phyloP scores from a whole-genome alignment of 2,888 invertebrate species.

The Andricus quercusramuli region DNA sequence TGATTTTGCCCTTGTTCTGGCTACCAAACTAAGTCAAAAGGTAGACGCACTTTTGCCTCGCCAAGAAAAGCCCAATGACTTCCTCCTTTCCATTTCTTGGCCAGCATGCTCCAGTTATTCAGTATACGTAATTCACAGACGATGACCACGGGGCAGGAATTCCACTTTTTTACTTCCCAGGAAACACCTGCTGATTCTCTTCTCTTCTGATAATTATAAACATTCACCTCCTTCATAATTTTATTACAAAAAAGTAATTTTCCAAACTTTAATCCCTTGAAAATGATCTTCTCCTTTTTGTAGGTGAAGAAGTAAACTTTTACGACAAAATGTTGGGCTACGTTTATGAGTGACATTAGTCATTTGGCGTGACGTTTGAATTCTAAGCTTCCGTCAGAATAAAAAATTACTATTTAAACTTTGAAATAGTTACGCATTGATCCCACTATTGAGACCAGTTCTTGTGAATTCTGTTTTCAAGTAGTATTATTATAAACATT shows the following conservation, averaged over 20 bases:
- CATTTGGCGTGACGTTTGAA: no score
- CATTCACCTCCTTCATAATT: neutral
- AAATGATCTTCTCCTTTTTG: no score
- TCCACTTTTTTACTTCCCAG: neutral
- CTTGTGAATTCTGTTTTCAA: neutral
- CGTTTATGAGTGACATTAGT: no score
- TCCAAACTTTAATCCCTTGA: no score
- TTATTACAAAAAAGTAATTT: neutral
- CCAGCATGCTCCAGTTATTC: constrained; percentile 3
- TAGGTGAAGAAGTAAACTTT: no score
- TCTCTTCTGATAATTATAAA: neutral
- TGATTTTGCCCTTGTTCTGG: neutral
- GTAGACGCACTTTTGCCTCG: neutral
- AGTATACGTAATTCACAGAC: constrained; percentile 1
- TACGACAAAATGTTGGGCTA: no score
- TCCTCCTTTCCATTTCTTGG: constrained; percentile 13
- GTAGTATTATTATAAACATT: neutral
- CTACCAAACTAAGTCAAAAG: neutral
- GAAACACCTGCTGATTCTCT: neutral
- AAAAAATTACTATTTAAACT: no score
- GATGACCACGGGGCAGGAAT: neutral
- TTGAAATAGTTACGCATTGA: no score
- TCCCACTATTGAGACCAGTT: no score
- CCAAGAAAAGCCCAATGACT: neutral
- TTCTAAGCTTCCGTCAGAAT: no score